Evolutionary conservation across 2,113 vertebrate species (phyloP), one percentile per base, ranked within the genome.

Genomic region (Theristicus caerulescens): DNA sequence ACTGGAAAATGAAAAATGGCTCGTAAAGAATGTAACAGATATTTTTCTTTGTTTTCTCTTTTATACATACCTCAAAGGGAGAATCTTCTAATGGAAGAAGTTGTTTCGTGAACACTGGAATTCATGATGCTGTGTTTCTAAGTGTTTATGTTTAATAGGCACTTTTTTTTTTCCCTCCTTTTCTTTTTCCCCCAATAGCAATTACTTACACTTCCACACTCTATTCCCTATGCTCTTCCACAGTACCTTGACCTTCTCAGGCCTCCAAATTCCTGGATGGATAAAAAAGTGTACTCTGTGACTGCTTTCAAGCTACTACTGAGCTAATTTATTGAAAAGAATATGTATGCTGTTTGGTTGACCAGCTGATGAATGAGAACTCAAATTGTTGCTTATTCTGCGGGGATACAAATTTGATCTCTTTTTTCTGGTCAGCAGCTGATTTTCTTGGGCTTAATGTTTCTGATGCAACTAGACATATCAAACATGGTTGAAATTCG

Each of bases 311-410:
- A 76, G 31, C 32, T 49, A 21, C 42, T 62, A 26, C 47, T 64
- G 20, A 72, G 34, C 5, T 70, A 71, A 54, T 78, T 78, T 66
- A 70, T 89, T 84, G 54, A 74, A 78, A 83, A 71, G 16, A 92
- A 52, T 54, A 57, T 34, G 6, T 79, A 25, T 49, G 10, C 12
- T 76, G 3, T 90, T 92, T 86, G 40, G 11, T 36, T 92, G 58
- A 94, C 76, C 46, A 83, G 25, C 34, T 93, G 58, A 92, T 62
- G 54, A 80, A 80, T 77, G 49, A 90, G 66, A 77, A 52, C 31
- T 88, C 27, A 51, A 67, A 77, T 25, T 49, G 16, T 76, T 90
- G 29, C 9, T 77, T 21, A 7, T 95, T 92, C 40, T 76, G 17
- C 2, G 1, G 21, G 25, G 46, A 49, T 38, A 83, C 8, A 69